Evolutionary conservation across 2,888 invertebrate species (phyloP).

Genomic region (Lasius fuliginosus): DNA sequence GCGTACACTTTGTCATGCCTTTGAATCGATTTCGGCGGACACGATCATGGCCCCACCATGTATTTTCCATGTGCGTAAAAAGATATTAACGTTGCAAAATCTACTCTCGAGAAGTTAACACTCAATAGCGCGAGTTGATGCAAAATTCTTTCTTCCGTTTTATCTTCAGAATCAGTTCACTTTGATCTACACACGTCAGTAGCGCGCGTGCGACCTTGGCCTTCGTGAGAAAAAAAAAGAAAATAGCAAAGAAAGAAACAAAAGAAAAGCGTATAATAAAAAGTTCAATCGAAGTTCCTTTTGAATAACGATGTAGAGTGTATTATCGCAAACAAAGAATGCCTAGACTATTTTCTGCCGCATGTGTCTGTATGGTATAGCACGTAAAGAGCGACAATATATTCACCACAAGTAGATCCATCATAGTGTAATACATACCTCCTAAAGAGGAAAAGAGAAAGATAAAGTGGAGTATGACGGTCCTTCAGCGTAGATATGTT

Average conservation of each 20-base stretch:
- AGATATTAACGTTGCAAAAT: slow-evolving; percentile 57
- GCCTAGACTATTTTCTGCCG: slow-evolving; percentile 81
- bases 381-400: slow-evolving; percentile 80
- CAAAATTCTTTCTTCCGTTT: slow-evolving; percentile 52
- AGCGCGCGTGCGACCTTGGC: slow-evolving; percentile 68
- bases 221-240: slow-evolving; percentile 60
- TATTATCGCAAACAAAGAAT: slow-evolving; percentile 75
- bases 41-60: slow-evolving; percentile 56
- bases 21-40: slow-evolving; percentile 41
- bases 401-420: slow-evolving; percentile 70
- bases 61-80: slow-evolving; percentile 68
- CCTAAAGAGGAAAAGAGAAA: not conserved
- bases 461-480: slow-evolving; percentile 62
- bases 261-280: slow-evolving; percentile 73
- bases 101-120: not conserved
- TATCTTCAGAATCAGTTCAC: slow-evolving; percentile 70
- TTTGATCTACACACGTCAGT: slow-evolving; percentile 65
- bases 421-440: slow-evolving; percentile 58
- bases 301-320: slow-evolving; percentile 79
- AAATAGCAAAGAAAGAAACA: slow-evolving; percentile 56
- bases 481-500: slow-evolving; percentile 67
- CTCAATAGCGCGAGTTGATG: not conserved
- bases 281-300: slow-evolving; percentile 83
- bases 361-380: slow-evolving; percentile 77
- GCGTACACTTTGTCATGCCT: slow-evolving; percentile 55